These are phyloP conservation scores for Centropyge bicolor DNA, from an alignment of 2,797 vertebrate genomes.

Conservation along the genomic window DNA sequence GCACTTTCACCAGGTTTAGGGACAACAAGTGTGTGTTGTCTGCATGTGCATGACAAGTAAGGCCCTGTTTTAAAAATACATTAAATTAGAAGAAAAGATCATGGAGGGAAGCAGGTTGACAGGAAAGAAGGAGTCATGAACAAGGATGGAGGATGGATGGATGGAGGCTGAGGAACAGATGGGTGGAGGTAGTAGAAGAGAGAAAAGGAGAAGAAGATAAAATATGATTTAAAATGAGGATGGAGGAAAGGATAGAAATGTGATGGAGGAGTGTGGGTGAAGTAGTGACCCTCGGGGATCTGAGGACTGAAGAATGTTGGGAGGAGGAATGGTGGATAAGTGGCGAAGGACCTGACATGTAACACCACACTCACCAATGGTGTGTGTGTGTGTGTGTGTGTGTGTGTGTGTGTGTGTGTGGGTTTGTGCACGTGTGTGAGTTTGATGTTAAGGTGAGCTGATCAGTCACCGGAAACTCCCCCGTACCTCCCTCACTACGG, in stretches of 20 bases:
- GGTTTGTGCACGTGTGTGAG: slow-evolving; percentile 23
- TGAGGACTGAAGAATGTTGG: not conserved
- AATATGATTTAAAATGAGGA: not conserved
- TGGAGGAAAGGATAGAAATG: not conserved
- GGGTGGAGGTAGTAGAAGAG: not conserved
- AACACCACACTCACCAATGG: slow-evolving; percentile 11
- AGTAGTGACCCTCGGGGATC: not conserved
- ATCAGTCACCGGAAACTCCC: slow-evolving; percentile 67
- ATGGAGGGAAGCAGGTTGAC: not conserved
- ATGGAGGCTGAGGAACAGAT: not conserved
- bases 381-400: slow-evolving; percentile 30
- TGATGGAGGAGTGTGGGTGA: not conserved
- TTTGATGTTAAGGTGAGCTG: slow-evolving; percentile 75
- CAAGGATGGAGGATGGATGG: not conserved
- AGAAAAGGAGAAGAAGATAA: not conserved
- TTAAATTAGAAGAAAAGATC: not conserved
- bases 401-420: slow-evolving; percentile 31
- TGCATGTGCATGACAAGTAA: not conserved
- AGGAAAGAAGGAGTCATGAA: not conserved
- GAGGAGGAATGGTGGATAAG: not conserved
- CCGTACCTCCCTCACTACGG: slow-evolving; percentile 62
- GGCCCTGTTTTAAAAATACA: too few relatives aligned
- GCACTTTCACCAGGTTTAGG: not conserved
- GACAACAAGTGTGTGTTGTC: not conserved
- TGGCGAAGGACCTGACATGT: not conserved